Percentiles rank a stretch among this genome's conserved stretches.
These are phyloP conservation scores for Menura novaehollandiae DNA, from an alignment of 2,113 vertebrate species.

Conservation along the genomic window DNA sequence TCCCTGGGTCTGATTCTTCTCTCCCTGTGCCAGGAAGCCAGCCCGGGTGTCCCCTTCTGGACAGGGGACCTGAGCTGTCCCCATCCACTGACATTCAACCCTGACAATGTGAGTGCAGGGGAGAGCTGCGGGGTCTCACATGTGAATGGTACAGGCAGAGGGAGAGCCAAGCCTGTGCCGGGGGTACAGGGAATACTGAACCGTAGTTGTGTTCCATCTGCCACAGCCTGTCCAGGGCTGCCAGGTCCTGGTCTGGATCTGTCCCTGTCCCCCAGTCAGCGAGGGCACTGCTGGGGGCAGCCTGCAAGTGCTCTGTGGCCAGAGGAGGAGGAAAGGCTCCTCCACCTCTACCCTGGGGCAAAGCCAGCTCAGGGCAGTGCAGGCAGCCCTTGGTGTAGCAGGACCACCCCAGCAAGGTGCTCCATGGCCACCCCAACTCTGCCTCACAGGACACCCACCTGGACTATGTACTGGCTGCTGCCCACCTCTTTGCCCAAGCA, in stretches of 20 bases:
- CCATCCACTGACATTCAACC: constrained; percentile 76
- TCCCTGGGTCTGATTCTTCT: neutral
- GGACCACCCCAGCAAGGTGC: neutral
- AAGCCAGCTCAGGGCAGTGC: neutral
- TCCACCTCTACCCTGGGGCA: neutral
- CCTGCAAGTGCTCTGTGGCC: fast-evolving
- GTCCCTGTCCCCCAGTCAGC: neutral
- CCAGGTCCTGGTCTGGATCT: neutral
- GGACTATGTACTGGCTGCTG: constrained; percentile 80
- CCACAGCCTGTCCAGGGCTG: neutral
- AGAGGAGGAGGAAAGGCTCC: neutral
- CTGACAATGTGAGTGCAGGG: constrained; percentile 69
- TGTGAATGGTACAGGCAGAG: fast-evolving
- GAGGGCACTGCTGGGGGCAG: neutral
- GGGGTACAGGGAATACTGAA: fast-evolving
- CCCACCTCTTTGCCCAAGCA: constrained; percentile 79
- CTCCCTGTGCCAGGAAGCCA: constrained; percentile 64
- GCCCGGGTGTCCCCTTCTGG: constrained; percentile 79
- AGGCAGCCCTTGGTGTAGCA: neutral
- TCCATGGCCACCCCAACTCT: neutral
- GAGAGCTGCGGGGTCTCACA: neutral
- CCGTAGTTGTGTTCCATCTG: neutral
- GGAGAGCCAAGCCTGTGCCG: neutral
- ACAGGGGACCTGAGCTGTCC: constrained; percentile 78
- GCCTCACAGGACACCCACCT: constrained; percentile 71